These are phyloP conservation scores for Lepisosteus oculatus DNA, from an alignment of 2,113 vertebrate species.

Conservation along the genomic window DNA sequence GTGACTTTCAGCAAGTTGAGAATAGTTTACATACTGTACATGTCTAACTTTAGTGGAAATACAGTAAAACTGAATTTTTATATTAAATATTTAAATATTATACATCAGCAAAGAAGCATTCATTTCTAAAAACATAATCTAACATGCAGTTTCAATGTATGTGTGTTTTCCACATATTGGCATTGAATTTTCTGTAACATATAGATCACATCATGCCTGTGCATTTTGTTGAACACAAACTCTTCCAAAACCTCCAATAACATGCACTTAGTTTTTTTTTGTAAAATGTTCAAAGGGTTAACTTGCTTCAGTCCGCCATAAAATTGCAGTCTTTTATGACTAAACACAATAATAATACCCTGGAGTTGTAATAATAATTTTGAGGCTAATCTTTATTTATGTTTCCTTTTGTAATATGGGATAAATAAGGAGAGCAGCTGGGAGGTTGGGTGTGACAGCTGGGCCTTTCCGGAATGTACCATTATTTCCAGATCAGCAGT, in stretches of 20 bases:
- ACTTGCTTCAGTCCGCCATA: neutral
- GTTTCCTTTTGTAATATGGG: constrained; percentile 36
- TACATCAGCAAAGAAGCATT: no score
- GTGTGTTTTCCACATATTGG: no score
- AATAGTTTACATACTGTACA: no score
- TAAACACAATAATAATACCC: neutral
- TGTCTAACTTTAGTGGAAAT: no score
- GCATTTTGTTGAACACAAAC: neutral
- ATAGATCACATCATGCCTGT: neutral
- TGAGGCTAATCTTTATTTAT: constrained; percentile 40
- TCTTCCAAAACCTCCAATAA: neutral
- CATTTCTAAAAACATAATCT: no score
- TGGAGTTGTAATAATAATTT: constrained; percentile 30
- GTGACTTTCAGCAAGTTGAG: no score
- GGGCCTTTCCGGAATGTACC: constrained; percentile 57
- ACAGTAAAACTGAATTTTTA: no score
- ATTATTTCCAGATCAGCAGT: constrained; percentile 71
- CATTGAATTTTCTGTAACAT: no score
- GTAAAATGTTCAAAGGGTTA: neutral
- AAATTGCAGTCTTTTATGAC: neutral
- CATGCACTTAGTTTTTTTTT: neutral
- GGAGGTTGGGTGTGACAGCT: constrained; percentile 36
- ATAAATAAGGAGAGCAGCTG: constrained; percentile 40
- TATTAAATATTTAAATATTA: no score
- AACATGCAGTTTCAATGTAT: no score